Base-by-base conservation (phyloP, 1,140 invertebrate species). In the Lethrus apterus region DNA sequence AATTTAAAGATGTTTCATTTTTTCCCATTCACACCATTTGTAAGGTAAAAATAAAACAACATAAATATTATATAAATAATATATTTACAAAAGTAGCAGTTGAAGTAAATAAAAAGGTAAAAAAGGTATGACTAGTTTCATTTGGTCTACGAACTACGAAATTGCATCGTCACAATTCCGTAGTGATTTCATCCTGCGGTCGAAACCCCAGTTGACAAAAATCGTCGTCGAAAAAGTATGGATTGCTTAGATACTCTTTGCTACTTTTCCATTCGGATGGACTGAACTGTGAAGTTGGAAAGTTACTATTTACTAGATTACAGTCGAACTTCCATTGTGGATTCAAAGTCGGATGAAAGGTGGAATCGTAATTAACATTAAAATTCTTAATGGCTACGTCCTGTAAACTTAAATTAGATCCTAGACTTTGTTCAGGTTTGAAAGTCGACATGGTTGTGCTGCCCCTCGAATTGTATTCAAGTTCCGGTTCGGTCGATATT, bases 171-270 rank as follows among this genome's bases (percentile, higher is more conserved):
- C 69, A 84, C 59, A 86, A 73, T 71, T 84, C 82, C 44, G 83
- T 86, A 36, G 82, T 84, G 50, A 86, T 82, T 71, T 84, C 82
- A 63, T 86, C 83, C 62, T 86, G 83, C 2, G 83, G 83, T 51
- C 82, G 71, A 58, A 82, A 81, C 13, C 81, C 81, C 57, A 84
- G 72, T 57, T 81, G 78, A 55, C 79, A 79, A 51, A 83, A 80
- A 60, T 84, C 81, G 52, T 84, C 81, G 54, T 83, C 80, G 26
- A 81, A 64, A 69, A 79, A 82, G 29, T 79, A 79, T 54, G 68
- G 71, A 64, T 60, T 77, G 42, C 56, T 64, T 23, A 67, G 50
- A 50, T 62, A 65, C 42, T 67, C 65, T 47, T 60, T 66, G 44
- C 62, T 66, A 32, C 52, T 65, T 32, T 57, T 63, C 65, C 65